Percentiles rank a stretch among this genome's conserved stretches.
These are phyloP conservation scores for Euclidia mi DNA, from an alignment of 2,888 invertebrate species.

Conservation along the genomic window DNA sequence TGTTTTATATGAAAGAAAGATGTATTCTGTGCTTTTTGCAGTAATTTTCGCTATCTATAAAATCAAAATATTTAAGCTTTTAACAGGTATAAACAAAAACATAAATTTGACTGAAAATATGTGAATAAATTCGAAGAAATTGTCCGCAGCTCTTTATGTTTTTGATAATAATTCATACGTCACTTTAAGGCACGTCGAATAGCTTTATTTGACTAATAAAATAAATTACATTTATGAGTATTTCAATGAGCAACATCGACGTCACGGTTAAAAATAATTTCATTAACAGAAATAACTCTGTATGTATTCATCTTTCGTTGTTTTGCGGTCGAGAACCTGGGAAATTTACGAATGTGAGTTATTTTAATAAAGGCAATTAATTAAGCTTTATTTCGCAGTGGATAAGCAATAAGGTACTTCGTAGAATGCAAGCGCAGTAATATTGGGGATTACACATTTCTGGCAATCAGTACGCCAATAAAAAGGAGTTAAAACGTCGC, in stretches of 20 bases:
- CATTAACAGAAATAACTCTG: constrained; percentile 31
- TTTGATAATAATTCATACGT: constrained; percentile 20
- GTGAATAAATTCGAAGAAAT: constrained; percentile 10
- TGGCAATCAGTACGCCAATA: constrained; percentile 25
- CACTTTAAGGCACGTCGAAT: constrained; percentile 20
- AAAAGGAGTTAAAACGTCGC: background rate
- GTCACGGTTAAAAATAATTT: constrained; percentile 26
- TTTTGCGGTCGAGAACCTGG: constrained; percentile 32
- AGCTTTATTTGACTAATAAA: constrained; percentile 38
- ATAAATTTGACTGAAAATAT: constrained; percentile 21
- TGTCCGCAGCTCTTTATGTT: constrained; percentile 8
- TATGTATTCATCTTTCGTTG: constrained; percentile 15
- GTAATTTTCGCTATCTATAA: background rate
- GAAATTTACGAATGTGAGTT: constrained; percentile 1
- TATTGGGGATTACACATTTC: constrained; percentile 8
- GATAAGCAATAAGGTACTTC: constrained; percentile 20
- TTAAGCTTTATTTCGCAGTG: constrained; percentile 15
- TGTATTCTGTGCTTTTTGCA: constrained; percentile 3
- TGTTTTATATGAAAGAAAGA: background rate
- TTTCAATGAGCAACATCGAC: constrained; percentile 18
- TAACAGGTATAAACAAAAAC: constrained; percentile 20
- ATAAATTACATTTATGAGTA: constrained; percentile 23
- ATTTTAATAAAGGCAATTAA: constrained; percentile 27
- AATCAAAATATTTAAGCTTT: background rate
- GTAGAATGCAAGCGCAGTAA: constrained; percentile 12